phyloP scores from a whole-genome alignment of 2,113 vertebrate genomes.

The Austrofundulus limnaeus region DNA sequence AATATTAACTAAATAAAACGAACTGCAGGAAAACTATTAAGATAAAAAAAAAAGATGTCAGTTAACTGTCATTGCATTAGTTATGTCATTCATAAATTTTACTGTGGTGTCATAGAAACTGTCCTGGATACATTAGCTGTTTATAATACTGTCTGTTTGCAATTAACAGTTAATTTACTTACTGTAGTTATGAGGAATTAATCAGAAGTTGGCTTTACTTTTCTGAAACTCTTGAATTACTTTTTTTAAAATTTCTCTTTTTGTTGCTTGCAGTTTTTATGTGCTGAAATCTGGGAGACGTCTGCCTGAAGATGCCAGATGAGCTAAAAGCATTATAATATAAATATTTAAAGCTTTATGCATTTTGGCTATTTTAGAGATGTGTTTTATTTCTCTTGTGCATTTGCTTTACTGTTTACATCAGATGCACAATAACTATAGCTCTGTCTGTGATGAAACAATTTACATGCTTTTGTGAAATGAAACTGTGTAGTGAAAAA shows the following conservation, averaged over 20 bases:
- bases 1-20: no score
- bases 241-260: constrained; percentile 1
- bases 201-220: neutral
- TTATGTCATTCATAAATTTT: no score
- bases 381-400: neutral
- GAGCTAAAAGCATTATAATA: neutral
- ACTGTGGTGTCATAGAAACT: no score
- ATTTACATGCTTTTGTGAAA: neutral
- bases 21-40: no score
- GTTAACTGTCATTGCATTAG: no score
- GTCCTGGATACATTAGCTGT: neutral
- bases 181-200: neutral
- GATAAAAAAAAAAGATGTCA: no score
- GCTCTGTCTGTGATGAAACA: neutral
- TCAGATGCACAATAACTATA: neutral
- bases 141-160: neutral
- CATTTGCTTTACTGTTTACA: constrained; percentile 4
- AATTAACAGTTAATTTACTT: neutral
- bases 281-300: neutral
- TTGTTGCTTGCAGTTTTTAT: constrained; percentile 15
- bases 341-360: constrained; percentile 12
- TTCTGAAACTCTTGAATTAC: neutral
- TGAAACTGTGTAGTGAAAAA: neutral
- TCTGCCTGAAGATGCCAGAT: neutral
- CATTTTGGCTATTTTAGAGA: neutral